phyloP scores from a whole-genome alignment of 2,888 invertebrate species.

The Strigamia maritima region DNA sequence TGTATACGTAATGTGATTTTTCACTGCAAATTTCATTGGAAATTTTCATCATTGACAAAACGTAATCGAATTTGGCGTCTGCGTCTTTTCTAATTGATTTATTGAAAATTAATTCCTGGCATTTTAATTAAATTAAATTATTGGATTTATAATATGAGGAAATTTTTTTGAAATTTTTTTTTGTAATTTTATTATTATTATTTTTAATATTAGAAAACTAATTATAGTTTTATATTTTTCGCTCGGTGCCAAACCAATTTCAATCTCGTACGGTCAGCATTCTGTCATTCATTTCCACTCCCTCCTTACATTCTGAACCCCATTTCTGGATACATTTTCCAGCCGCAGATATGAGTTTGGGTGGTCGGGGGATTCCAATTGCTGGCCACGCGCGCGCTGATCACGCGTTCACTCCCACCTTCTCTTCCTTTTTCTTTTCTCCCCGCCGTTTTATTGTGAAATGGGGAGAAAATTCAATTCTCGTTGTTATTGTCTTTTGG shows the following conservation, averaged over 20 bases:
- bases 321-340: slow-evolving; percentile 20
- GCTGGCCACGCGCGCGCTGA: slow-evolving; percentile 3
- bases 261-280: background rate
- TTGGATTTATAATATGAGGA: no score
- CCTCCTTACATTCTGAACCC: slow-evolving; percentile 13
- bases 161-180: no score
- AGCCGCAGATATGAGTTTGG: slow-evolving; percentile 19
- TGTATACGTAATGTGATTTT: background rate
- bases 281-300: background rate
- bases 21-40: background rate
- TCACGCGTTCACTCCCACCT: background rate
- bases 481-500: slow-evolving; percentile 37
- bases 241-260: background rate
- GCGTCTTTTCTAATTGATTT: background rate
- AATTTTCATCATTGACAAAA: background rate
- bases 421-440: background rate
- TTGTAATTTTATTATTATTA: background rate
- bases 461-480: slow-evolving; percentile 39
- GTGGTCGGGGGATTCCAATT: slow-evolving; percentile 21
- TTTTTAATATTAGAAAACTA: background rate
- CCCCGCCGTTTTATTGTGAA: slow-evolving; percentile 38
- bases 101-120: background rate
- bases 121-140: no score
- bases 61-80: no score
- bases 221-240: background rate